Conservation (phyloP, 2,888 invertebrate genomes). For the Lymantria dispar region DNA sequence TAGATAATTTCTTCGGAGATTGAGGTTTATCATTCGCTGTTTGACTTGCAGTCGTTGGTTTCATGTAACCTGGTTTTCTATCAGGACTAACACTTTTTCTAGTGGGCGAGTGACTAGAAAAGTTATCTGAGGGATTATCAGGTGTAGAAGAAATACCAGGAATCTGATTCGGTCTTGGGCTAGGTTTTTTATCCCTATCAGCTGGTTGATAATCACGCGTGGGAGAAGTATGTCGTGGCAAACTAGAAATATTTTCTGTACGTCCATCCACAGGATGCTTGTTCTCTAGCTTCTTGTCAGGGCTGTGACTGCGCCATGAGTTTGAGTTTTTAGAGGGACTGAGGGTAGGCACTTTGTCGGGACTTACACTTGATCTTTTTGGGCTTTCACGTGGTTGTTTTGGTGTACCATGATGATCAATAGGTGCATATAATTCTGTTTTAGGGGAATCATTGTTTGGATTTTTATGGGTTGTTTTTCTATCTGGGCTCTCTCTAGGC, state of each 20-base stretch:
- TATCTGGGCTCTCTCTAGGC: conserved; percentile 47
- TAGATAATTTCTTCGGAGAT: conserved; percentile 18
- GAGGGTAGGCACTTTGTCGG: conserved; percentile 15
- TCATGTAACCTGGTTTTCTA: conserved; percentile 56
- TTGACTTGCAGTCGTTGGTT: conserved; percentile 46
- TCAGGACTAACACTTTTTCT: conserved; percentile 37
- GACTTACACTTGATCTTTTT: conserved; percentile 29
- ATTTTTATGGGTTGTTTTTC: conserved; percentile 26
- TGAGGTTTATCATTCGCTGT: conserved; percentile 25
- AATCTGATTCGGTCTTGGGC: not conserved
- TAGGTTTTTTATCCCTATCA: conserved; percentile 14
- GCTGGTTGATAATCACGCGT: conserved; percentile 10
- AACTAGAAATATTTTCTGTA: conserved; percentile 1
- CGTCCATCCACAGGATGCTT: conserved; percentile 15
- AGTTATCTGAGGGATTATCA: conserved; percentile 11
- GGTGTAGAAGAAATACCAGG: conserved; percentile 5
- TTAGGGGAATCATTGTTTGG: conserved; percentile 8
- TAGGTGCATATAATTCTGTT: conserved; percentile 15
- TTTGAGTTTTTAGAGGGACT: conserved; percentile 5
- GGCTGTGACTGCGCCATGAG: conserved; percentile 36
- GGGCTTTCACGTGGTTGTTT: conserved; percentile 37
- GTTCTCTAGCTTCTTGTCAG: conserved; percentile 34
- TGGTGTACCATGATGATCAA: conserved; percentile 25
- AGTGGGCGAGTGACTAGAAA: conserved; percentile 12
- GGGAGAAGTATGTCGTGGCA: conserved; percentile 17